phyloP scores from a whole-genome alignment of 2,113 vertebrate genomes.

The Antechinus flavipes region DNA sequence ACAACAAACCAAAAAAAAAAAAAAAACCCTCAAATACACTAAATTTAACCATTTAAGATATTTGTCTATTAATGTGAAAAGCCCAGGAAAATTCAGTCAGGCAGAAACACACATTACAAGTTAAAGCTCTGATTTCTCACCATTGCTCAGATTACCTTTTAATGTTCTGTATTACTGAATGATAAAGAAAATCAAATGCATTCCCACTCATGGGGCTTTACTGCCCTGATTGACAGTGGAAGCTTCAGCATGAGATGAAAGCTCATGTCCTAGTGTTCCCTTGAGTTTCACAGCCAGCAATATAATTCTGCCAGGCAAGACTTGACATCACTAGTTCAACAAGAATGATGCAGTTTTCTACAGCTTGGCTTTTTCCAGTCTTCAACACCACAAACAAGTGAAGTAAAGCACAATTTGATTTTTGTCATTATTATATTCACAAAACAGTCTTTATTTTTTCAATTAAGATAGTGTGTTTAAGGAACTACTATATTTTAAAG shows the following conservation, averaged over 20 bases:
- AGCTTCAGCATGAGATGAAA: constrained; percentile 45
- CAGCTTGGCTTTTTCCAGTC: neutral
- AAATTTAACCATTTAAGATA: constrained; percentile 58
- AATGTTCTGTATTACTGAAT: constrained; percentile 61
- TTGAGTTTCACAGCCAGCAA: constrained; percentile 8
- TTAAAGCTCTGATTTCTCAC: constrained; percentile 69
- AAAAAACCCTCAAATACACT: neutral
- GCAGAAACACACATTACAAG: constrained; percentile 67
- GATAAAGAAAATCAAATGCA: constrained; percentile 75
- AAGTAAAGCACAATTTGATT: neutral
- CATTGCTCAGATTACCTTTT: constrained; percentile 69
- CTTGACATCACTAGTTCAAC: neutral
- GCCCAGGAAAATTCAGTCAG: constrained; percentile 59
- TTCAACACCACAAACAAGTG: neutral
- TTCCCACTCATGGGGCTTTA: constrained; percentile 56
- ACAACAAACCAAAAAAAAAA: neutral
- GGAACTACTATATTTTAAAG: neutral
- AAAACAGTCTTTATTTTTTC: neutral
- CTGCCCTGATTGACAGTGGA: constrained; percentile 57
- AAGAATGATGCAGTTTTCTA: neutral
- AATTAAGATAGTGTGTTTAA: neutral
- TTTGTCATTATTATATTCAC: neutral
- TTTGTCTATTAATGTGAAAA: constrained; percentile 60
- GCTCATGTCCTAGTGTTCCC: neutral
- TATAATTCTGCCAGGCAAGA: neutral